Base-by-base conservation (phyloP, 1,140 invertebrate species). In the Trichomalopsis sarcophagae region DNA sequence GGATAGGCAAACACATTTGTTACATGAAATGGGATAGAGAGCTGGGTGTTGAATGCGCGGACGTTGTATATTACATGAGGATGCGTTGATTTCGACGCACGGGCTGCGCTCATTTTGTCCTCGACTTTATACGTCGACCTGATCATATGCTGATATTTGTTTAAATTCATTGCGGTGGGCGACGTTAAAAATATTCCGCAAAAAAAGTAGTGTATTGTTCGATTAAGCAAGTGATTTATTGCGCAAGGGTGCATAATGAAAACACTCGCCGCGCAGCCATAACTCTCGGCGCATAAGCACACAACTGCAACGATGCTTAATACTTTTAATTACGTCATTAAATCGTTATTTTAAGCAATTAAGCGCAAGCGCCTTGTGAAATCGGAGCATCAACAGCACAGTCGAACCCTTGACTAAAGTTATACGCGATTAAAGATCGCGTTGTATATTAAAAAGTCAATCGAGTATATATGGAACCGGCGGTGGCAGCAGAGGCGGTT, bases 361-460 rank as follows among this genome's bases (percentile, higher is more conserved):
- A 77, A 77, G 76, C 68, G 21, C 40, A 9, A 44, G 55, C n/a
- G 14, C 7, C n/a, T 77, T 68, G 44, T 23, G 74, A 77, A 83
- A 83, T 77, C 21, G n/a, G 23, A 77, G 55, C 40, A 44, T 9
- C 40, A 36, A 6, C 33, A 36, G 40, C 40, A 44, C 40, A 44
- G 10, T 44, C 40, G 40, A 44, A 44, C 73, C 44, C 50, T 69
- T 44, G 44, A 71, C 3, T 50, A 71, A 14, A 71, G 23, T 77
- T 71, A 44, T 44, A 84, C 23, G 76, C 23, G 76, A 55, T 73
- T 47, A 44, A 75, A 75, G 55, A 62, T 62, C 21, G 68, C 27
- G 76, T 62, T 62, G n/a, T 40, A n/a, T 47, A 84, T 84, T 78
- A 84, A 84, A 44, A 69, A 84, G 75, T 84, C 66, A 79, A 69